Evolutionary conservation across 2,113 vertebrate genomes (phyloP).

Genomic region (Phrynocephalus versicolor): DNA sequence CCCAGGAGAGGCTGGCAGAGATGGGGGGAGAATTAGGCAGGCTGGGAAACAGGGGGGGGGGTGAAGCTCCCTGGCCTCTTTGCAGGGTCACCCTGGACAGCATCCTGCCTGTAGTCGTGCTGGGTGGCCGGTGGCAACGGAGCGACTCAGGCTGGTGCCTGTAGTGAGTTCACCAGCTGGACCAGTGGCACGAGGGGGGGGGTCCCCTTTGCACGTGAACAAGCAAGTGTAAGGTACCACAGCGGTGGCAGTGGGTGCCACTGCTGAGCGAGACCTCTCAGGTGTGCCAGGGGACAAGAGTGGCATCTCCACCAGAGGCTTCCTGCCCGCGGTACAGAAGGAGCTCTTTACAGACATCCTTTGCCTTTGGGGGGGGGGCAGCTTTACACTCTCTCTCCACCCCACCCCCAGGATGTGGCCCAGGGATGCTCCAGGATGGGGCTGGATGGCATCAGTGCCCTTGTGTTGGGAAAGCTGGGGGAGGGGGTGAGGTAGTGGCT

Average conservation of each 20-base stretch:
- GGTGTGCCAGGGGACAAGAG: not conserved
- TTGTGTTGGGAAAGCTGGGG: not conserved
- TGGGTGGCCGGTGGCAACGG: too few relatives aligned
- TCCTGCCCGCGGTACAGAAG: not conserved
- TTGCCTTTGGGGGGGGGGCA: not conserved
- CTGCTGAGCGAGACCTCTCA: not conserved
- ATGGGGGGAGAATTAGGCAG: not conserved
- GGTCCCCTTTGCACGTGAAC: not conserved
- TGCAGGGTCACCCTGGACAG: too few relatives aligned
- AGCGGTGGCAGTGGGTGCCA: rapidly evolving
- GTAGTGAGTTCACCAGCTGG: not conserved
- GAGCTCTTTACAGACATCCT: not conserved
- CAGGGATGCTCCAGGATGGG: not conserved
- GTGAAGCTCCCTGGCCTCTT: not conserved
- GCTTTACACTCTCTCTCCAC: too few relatives aligned
- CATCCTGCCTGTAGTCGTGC: too few relatives aligned
- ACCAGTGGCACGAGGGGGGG: too few relatives aligned
- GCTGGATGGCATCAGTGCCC: not conserved
- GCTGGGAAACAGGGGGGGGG: too few relatives aligned
- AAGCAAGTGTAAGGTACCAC: not conserved
- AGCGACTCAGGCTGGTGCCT: too few relatives aligned
- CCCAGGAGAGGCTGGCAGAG: not conserved
- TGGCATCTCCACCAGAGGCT: not conserved
- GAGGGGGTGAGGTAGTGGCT: not conserved
- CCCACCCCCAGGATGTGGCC: not conserved